Base-by-base conservation (phyloP, 2,888 invertebrate species). In the Chloromyia formosa region DNA sequence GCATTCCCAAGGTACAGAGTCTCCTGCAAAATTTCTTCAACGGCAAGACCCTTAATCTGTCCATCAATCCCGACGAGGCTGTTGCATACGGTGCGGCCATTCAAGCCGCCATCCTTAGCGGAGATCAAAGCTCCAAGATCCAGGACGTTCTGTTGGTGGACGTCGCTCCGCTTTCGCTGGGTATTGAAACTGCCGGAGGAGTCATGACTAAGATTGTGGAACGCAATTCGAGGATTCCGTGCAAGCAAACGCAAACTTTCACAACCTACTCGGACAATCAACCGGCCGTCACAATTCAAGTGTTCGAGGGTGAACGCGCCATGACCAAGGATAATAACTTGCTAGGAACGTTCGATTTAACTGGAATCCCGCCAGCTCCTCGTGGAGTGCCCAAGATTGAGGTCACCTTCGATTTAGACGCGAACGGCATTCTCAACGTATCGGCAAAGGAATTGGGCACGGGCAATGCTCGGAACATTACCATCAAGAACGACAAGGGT, bases 271-370 rank as follows among this genome's bases (percentile, higher is more conserved):
- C 92, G 0, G 94, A 94, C 86, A 94, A 94, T 85, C 94, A 94
- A 83, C 88, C 92, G 0, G 92, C 89, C 0, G 93, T 93, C 60
- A 90, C 89, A 23, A 90, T 93, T 76, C 91, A 92, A 82, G 92
- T 92, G 16, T 91, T 89, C 82, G 92, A 94, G 82, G 93, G 93
- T 40, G 93, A 93, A 84, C 87, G 94, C 49, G 94, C 95, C 60
- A 93, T 96, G 94, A 96, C 96, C 78, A 94, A 93, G 82, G 96
- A 96, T 85, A 97, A 97, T 88, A 95, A 97, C 84, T 88, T 95
- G 60, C 89, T 98, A 77, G 98, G 98, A 74, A 97, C 95, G 84
- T 98, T 98, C 86, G 96, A 98, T 84, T 89, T 98, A 72, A 93
- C 94, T 5, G 97, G 97, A 45, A 97, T 98, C 82, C 96, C 97